A percentile compares a stretch with the other conserved stretches of the same genome.
These are phyloP conservation scores for Boulengerochromis microlepis DNA, from an alignment of 2,113 vertebrate species.

Conservation along the genomic window DNA sequence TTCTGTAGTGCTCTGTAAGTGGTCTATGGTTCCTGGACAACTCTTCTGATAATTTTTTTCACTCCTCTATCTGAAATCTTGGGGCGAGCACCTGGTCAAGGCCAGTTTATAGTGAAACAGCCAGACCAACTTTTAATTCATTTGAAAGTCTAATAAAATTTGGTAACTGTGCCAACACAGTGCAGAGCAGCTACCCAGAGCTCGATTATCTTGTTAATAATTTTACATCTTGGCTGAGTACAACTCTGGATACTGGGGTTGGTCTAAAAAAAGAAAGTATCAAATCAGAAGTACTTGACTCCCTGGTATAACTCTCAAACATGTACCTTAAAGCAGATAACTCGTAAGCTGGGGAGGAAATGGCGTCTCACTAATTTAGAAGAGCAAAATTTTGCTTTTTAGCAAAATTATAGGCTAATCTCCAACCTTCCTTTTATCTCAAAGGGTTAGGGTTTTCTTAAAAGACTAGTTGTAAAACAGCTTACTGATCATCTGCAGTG, in stretches of 20 bases:
- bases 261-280: not conserved
- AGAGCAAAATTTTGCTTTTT: not conserved
- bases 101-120: not conserved
- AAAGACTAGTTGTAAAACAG: not conserved
- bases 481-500: not conserved
- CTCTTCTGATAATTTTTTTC: not conserved
- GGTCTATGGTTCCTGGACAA: not conserved
- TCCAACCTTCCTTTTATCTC: not conserved
- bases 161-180: not conserved
- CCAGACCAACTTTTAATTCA: not conserved
- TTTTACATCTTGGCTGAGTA: not conserved
- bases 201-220: not conserved
- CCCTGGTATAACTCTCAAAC: not conserved
- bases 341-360: not conserved
- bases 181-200: not conserved
- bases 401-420: not conserved
- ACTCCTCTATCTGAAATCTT: not conserved
- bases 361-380: not conserved
- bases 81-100: not conserved
- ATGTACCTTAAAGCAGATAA: not conserved
- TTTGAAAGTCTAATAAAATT: not conserved
- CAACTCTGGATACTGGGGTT: not conserved
- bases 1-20: not conserved
- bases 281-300: not conserved
- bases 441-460: not conserved